Percentiles rank a stretch among this genome's conserved stretches.
Conservation (phyloP, 2,797 vertebrate species). For the Austrolebias charrua region DNA sequence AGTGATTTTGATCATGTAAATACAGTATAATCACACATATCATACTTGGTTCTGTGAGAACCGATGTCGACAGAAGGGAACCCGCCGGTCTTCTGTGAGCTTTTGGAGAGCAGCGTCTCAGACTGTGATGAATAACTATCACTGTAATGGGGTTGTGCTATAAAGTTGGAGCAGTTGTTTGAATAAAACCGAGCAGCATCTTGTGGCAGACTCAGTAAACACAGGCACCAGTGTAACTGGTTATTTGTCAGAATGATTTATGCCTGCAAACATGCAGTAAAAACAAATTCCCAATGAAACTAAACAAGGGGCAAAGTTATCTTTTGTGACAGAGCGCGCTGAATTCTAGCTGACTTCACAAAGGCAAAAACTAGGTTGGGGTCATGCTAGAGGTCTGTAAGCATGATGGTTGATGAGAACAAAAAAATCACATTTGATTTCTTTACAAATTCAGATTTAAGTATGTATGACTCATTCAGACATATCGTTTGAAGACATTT, state of each 20-base stretch:
- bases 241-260: constrained; percentile 85
- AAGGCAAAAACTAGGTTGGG: constrained; percentile 74
- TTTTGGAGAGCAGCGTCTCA: constrained; percentile 52
- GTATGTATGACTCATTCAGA: constrained; percentile 26
- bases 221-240: constrained; percentile 74
- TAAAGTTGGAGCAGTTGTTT: constrained; percentile 74
- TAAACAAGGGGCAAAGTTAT: constrained; percentile 79
- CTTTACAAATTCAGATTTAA: constrained; percentile 39
- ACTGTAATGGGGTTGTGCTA: constrained; percentile 76
- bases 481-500: constrained; percentile 32
- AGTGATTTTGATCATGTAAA: constrained; percentile 33
- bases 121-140: constrained; percentile 81
- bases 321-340: constrained; percentile 76
- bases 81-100: constrained; percentile 49
- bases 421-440: constrained; percentile 49
- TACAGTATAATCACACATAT: constrained; percentile 45
- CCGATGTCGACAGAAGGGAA: constrained; percentile 44
- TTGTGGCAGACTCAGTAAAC: constrained; percentile 76
- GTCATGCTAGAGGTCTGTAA: constrained; percentile 74
- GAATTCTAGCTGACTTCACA: constrained; percentile 76
- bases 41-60: constrained; percentile 43
- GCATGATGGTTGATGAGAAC: constrained; percentile 54
- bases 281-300: constrained; percentile 82
- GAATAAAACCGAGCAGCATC: constrained; percentile 78
- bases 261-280: constrained; percentile 75